Evolutionary conservation across 2,888 invertebrate genomes (phyloP).

Genomic region (Theretra japonica): DNA sequence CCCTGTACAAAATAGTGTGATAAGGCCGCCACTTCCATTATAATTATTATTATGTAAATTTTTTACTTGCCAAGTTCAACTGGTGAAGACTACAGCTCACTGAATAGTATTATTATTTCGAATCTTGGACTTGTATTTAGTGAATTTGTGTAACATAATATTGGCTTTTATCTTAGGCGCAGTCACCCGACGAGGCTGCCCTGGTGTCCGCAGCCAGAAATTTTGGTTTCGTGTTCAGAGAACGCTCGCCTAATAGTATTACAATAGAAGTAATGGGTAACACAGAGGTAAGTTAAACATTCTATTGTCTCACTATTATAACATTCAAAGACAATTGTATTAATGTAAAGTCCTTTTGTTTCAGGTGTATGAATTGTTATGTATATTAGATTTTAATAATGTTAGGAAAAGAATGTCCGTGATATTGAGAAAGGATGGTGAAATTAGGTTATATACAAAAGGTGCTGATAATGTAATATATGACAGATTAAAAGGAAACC

Average conservation of each 20-base stretch:
- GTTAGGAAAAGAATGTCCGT: slow-evolving; percentile 99
- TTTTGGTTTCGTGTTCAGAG: slow-evolving; percentile 99
- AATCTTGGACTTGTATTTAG: no score
- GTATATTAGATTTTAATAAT: slow-evolving; percentile 99
- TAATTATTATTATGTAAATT: no score
- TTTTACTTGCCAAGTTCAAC: no score
- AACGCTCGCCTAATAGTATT: slow-evolving; percentile 95
- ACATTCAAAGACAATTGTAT: neutral
- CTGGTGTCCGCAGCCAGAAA: slow-evolving; percentile 98
- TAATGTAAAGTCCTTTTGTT: slow-evolving; percentile 49
- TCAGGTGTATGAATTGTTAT: slow-evolving; percentile 96
- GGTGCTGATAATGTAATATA: slow-evolving; percentile 99
- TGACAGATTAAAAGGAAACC: slow-evolving; percentile 92
- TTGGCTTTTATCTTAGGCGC: slow-evolving; percentile 87
- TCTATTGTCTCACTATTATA: neutral
- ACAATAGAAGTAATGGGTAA: slow-evolving; percentile 94
- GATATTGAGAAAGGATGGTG: slow-evolving; percentile 92
- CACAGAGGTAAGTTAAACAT: slow-evolving; percentile 82
- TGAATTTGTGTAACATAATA: neutral
- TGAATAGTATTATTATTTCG: no score
- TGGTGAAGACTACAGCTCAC: no score
- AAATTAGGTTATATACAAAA: slow-evolving; percentile 96
- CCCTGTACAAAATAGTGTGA: no score
- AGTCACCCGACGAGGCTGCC: slow-evolving; percentile 99
- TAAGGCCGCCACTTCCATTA: no score